Evolutionary conservation across 2,888 invertebrate genomes (phyloP).

Genomic region (Scaeva pyrastri): DNA sequence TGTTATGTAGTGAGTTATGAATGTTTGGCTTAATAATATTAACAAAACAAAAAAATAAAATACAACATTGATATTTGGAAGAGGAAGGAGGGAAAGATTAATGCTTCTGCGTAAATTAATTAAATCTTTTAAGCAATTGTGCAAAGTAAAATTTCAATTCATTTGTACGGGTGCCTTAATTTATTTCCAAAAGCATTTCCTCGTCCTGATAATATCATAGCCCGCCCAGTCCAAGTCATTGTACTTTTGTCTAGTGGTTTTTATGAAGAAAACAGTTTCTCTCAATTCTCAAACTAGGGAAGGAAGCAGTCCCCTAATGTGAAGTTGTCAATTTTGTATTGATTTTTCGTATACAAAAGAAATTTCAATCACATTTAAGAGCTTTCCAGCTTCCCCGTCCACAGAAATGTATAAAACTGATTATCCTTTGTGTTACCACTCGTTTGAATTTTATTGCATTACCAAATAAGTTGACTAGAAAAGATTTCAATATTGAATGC

Average conservation of each 20-base stretch:
- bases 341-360: too few relatives aligned
- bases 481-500: too few relatives aligned
- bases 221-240: background rate
- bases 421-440: too few relatives aligned
- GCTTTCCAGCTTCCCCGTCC: background rate
- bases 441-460: too few relatives aligned
- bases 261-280: background rate
- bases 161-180: constrained; percentile 61
- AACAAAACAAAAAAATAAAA: background rate
- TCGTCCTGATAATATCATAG: constrained; percentile 22
- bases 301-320: too few relatives aligned
- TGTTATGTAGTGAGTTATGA: constrained; percentile 36
- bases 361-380: too few relatives aligned
- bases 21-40: constrained; percentile 25
- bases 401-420: background rate
- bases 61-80: background rate
- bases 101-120: constrained; percentile 76
- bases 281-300: background rate
- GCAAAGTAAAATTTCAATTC: constrained; percentile 6
- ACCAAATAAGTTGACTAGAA: too few relatives aligned
- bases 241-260: background rate
- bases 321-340: too few relatives aligned
- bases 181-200: constrained; percentile 58
- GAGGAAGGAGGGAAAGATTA: constrained; percentile 43
- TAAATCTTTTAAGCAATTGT: constrained; percentile 76